A percentile compares a stretch with the other conserved stretches of the same genome.
phyloP scores from a whole-genome alignment of 2,797 vertebrate species.

The Lates japonicus region DNA sequence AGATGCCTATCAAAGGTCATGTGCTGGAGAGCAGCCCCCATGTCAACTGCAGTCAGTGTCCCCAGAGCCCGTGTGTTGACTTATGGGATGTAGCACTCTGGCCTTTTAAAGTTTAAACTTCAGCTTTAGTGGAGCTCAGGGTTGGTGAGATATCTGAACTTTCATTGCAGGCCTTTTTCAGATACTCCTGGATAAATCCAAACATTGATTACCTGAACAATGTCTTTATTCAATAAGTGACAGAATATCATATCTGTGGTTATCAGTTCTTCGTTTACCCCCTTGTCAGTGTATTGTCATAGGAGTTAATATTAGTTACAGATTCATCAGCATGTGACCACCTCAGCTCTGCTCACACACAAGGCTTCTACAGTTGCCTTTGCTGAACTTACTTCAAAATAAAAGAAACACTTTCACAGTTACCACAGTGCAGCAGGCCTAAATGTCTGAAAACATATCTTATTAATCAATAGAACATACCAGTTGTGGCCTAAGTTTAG shows the following conservation, averaged over 20 bases:
- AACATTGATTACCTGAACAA: constrained; percentile 23
- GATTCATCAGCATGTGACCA: constrained; percentile 22
- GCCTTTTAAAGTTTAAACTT: constrained; percentile 69
- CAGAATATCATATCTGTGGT: constrained; percentile 3
- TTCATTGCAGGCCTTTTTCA: constrained; percentile 32
- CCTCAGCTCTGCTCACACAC: constrained; percentile 1
- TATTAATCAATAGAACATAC: constrained; percentile 23
- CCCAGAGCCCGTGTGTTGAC: constrained; percentile 67
- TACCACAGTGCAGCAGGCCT: background rate
- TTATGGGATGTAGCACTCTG: constrained; percentile 66
- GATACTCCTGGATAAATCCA: constrained; percentile 30
- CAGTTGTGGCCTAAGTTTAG: background rate
- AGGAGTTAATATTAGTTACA: constrained; percentile 37
- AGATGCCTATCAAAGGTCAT: constrained; percentile 80
- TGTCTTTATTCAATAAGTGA: constrained; percentile 18
- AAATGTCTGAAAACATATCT: constrained; percentile 5
- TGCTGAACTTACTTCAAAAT: background rate
- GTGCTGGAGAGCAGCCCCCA: constrained; percentile 60
- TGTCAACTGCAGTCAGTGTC: constrained; percentile 69
- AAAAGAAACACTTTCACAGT: background rate
- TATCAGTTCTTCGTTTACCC: constrained; percentile 25
- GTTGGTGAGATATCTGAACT: constrained; percentile 40
- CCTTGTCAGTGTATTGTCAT: constrained; percentile 18
- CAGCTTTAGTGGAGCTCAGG: constrained; percentile 29
- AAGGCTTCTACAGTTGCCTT: background rate